A percentile compares a stretch with the other conserved stretches of the same genome.
phyloP scores from a whole-genome alignment of 1,140 invertebrate species.

The Drosophila lacertosa region DNA sequence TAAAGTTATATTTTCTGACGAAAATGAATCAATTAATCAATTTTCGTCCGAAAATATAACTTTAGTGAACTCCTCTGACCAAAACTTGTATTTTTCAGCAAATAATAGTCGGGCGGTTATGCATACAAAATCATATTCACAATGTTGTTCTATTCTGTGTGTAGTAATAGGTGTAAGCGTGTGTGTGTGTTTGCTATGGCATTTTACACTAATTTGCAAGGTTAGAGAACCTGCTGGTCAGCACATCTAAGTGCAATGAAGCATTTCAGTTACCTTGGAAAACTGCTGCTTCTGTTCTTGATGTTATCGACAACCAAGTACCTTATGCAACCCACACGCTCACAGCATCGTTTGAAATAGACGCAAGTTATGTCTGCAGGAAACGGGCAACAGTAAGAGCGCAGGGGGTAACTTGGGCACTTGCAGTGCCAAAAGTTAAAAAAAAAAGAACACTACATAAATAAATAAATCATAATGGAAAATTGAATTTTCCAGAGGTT shows the following conservation, averaged over 20 bases:
- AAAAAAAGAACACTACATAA: not conserved
- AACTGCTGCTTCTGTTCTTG: not conserved
- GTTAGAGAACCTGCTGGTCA: constrained; percentile 26
- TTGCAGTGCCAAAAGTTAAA: not conserved
- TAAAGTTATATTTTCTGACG: too few relatives aligned
- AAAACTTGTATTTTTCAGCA: too few relatives aligned
- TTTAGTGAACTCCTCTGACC: too few relatives aligned
- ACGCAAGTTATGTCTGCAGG: not conserved
- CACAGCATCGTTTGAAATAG: not conserved
- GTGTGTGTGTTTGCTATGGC: not conserved
- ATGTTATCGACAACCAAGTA: constrained; percentile 34
- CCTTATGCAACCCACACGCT: constrained; percentile 1
- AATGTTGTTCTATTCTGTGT: not conserved
- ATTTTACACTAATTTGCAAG: constrained; percentile 29
- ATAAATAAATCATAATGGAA: constrained; percentile 9
- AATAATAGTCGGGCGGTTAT: too few relatives aligned
- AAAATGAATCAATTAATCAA: too few relatives aligned
- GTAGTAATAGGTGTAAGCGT: not conserved
- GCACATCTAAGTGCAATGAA: constrained; percentile 34
- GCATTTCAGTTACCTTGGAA: constrained; percentile 16
- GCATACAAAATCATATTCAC: constrained; percentile 3
- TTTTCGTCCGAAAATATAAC: too few relatives aligned
- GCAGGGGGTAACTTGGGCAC: not conserved
- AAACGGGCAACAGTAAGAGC: not conserved
- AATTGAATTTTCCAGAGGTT: constrained; percentile 26